Conservation (phyloP, 2,797 vertebrate species). For the Vultur gryphus region DNA sequence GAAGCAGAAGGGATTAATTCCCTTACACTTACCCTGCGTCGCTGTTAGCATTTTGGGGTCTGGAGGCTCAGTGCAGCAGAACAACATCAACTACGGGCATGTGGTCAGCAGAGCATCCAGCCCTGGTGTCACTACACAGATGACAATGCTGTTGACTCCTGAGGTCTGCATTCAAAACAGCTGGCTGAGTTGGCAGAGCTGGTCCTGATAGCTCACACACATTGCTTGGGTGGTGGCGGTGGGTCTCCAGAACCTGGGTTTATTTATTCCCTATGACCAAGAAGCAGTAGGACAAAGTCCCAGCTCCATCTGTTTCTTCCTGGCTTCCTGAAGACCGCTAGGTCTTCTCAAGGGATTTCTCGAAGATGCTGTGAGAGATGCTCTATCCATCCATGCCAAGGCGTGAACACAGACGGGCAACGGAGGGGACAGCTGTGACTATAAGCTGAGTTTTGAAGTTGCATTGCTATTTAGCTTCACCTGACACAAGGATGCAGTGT, state of each 20-base stretch:
- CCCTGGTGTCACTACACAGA: not conserved
- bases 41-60: not conserved
- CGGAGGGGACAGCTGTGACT: not conserved
- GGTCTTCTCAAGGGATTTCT: not conserved
- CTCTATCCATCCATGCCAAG: not conserved
- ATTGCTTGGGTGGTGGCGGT: rapidly evolving
- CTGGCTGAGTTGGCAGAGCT: not conserved
- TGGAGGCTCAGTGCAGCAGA: not conserved
- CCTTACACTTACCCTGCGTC: not conserved
- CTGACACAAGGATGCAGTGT: not conserved
- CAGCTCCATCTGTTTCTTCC: not conserved
- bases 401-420: not conserved
- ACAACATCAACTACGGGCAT: rapidly evolving
- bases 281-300: not conserved
- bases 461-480: not conserved
- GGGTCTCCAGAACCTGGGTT: not conserved
- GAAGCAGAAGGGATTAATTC: not conserved
- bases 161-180: not conserved
- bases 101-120: not conserved
- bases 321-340: not conserved
- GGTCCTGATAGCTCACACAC: not conserved
- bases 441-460: not conserved
- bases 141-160: not conserved
- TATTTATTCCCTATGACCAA: not conserved
- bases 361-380: not conserved